Conservation (phyloP, 1,140 invertebrate genomes). For the Eriocheir sinensis region DNA sequence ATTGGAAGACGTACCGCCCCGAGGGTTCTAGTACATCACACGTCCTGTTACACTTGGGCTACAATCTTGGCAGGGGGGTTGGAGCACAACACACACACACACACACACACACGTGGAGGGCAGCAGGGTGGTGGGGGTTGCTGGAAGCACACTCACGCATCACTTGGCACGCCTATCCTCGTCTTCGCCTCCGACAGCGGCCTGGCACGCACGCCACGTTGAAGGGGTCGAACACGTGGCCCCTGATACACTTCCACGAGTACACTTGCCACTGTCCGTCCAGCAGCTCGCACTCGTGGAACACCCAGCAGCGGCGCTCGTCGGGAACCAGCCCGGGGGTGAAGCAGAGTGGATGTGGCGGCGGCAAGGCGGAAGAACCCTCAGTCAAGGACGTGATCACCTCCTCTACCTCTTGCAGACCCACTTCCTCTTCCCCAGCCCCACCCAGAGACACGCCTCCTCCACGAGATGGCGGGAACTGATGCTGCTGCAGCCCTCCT, state of each 20-base stretch:
- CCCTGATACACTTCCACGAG: conserved; percentile 60
- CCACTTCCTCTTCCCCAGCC: neutral
- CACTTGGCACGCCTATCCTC: neutral
- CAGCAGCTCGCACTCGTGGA: conserved; percentile 68
- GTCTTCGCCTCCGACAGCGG: conserved; percentile 49
- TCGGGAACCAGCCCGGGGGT: conserved; percentile 44
- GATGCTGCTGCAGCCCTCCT: neutral
- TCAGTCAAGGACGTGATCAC: conserved; percentile 2
- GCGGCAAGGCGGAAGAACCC: conserved; percentile 40
- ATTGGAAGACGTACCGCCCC: neutral
- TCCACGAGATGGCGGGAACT: neutral
- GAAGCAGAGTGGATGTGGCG: conserved; percentile 66
- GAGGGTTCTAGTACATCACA: neutral
- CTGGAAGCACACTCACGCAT: neutral
- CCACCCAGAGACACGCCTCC: neutral
- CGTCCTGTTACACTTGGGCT: neutral
- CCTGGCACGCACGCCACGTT: conserved; percentile 53
- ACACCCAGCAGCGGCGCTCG: conserved; percentile 45
- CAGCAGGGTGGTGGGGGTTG: neutral
- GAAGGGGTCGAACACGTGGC: conserved; percentile 56
- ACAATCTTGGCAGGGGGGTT: neutral
- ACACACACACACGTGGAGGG: neutral
- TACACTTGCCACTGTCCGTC: conserved; percentile 66
- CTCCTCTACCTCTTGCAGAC: conserved; percentile 29
- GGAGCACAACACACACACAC: neutral